Conservation (phyloP, 2,113 vertebrate species). For the Azemiops feae region DNA sequence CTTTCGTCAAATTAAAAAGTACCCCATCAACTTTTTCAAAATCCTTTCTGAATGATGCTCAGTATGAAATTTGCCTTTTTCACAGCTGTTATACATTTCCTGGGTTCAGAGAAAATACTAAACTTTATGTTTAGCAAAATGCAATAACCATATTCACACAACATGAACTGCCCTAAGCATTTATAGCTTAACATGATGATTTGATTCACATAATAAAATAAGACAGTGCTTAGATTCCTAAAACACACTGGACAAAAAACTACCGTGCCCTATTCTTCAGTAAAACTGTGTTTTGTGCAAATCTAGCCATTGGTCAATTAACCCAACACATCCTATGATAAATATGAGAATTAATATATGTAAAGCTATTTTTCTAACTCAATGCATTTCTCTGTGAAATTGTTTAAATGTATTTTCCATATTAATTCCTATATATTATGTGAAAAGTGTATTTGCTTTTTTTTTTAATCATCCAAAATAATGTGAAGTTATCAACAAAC, state of each 20-base stretch:
- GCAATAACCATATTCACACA: background rate
- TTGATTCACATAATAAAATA: background rate
- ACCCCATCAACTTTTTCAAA: background rate
- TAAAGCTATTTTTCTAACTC: background rate
- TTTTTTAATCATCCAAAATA: background rate
- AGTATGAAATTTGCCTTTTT: background rate
- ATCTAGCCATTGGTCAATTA: background rate
- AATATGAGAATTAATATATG: background rate
- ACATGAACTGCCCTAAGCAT: background rate
- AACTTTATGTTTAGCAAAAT: background rate
- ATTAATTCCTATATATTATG: background rate
- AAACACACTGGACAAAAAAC: background rate
- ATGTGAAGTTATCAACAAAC: background rate
- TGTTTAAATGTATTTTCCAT: background rate
- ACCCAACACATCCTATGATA: background rate
- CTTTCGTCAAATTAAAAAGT: background rate
- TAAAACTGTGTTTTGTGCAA: background rate
- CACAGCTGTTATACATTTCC: background rate
- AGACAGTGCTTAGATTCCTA: background rate
- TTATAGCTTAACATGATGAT: background rate
- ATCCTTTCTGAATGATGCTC: background rate
- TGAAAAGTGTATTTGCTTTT: background rate
- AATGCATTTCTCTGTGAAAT: background rate
- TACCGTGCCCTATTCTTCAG: background rate
- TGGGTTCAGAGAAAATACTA: background rate